Percentiles rank a stretch among this genome's conserved stretches.
Conservation (phyloP, 35 echinoderm and acorn worm genomes). For the Lytechinus variegatus region DNA sequence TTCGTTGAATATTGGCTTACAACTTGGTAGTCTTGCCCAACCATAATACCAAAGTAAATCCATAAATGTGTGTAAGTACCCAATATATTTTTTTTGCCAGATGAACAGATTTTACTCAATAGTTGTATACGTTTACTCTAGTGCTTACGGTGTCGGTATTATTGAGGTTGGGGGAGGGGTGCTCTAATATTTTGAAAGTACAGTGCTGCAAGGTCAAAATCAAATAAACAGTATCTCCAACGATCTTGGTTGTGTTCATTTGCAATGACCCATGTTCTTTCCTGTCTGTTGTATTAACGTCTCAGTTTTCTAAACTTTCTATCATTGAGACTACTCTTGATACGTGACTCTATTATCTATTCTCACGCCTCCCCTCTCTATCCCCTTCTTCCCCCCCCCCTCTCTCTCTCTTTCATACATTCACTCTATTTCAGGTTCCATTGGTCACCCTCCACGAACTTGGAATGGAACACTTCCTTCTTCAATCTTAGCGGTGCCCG, state of each 20-base stretch:
- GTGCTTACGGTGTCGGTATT: too few species aligned
- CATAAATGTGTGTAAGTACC: too few species aligned
- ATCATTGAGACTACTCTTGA: background rate
- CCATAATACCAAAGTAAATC: too few species aligned
- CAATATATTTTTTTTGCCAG: too few species aligned
- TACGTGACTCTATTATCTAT: background rate
- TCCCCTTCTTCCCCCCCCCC: background rate
- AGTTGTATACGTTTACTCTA: too few species aligned
- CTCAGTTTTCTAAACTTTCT: background rate
- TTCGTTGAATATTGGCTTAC: too few species aligned
- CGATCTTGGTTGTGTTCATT: background rate
- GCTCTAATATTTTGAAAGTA: too few species aligned
- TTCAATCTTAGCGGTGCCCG: background rate
- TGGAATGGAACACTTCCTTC: background rate
- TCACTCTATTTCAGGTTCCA: background rate
- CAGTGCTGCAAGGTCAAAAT: background rate
- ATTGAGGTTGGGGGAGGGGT: too few species aligned
- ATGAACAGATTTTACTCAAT: too few species aligned
- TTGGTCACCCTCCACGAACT: background rate
- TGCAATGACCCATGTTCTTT: background rate
- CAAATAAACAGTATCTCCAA: background rate
- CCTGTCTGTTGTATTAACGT: background rate
- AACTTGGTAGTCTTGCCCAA: too few species aligned
- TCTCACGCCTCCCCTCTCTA: background rate
- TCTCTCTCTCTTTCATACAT: background rate